Percentiles rank a stretch among this genome's conserved stretches.
Conservation (phyloP, 2,888 invertebrate species). For the Cryptocheilus praepositus region DNA sequence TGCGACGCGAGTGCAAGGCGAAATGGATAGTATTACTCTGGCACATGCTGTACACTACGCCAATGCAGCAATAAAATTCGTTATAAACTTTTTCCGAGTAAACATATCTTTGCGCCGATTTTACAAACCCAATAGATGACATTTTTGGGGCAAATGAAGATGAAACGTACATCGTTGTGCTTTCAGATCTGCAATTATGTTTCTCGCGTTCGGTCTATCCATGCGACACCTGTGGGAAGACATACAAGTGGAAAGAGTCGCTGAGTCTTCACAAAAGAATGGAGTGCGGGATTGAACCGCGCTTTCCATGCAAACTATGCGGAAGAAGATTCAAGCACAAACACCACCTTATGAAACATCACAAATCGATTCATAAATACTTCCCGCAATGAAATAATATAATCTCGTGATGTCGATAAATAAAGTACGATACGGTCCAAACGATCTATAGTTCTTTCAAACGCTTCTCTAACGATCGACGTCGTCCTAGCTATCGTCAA, state of each 20-base stretch:
- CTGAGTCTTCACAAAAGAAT: constrained; percentile 62
- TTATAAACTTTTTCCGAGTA: constrained; percentile 3
- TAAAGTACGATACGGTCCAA: no score
- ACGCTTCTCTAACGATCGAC: no score
- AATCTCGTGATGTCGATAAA: no score
- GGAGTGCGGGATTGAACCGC: constrained; percentile 69
- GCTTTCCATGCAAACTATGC: constrained; percentile 67
- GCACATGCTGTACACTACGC: no score
- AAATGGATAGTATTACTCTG: no score
- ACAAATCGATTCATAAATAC: constrained; percentile 49
- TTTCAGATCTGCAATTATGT: constrained; percentile 31
- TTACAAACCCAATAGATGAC: no score
- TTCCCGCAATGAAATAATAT: not conserved
- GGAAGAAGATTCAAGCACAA: constrained; percentile 67
- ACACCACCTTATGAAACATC: constrained; percentile 64
- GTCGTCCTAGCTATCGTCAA: not conserved
- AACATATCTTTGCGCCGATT: not conserved
- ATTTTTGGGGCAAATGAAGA: no score
- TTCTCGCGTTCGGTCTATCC: constrained; percentile 25
- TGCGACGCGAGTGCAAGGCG: no score
- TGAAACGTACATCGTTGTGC: not conserved
- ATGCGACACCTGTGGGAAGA: constrained; percentile 66
- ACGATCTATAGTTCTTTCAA: no score
- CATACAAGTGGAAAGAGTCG: constrained; percentile 65
- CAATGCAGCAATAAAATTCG: no score